These are phyloP conservation scores for Axinella damicornis DNA, from an alignment of 37 sponge, comb jelly and placozoan species.

Conservation along the genomic window DNA sequence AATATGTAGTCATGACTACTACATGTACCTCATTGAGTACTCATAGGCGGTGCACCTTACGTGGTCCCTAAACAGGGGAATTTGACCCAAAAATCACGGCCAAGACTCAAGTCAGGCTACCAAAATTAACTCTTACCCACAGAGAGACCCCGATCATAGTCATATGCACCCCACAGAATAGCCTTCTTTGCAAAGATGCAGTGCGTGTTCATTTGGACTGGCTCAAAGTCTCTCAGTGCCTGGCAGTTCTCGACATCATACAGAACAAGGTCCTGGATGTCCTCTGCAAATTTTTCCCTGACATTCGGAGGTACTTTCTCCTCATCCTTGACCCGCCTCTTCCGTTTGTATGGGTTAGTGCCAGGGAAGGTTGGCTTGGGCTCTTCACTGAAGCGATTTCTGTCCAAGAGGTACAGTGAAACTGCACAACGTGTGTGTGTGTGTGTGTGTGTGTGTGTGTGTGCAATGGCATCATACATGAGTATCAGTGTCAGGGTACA, in stretches of 20 bases:
- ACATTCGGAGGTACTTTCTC: conserved; percentile 38
- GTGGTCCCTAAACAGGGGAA: too few species aligned
- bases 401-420: conserved; percentile 64
- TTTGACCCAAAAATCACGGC: too few species aligned
- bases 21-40: too few species aligned
- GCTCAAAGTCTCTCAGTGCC: conserved; percentile 74
- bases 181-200: conserved; percentile 83
- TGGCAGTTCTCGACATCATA: conserved; percentile 73
- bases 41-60: too few species aligned
- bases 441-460: too few species aligned
- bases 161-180: conserved; percentile 74
- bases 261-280: conserved; percentile 64
- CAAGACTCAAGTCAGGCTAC: too few species aligned
- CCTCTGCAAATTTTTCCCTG: conserved; percentile 32
- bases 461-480: too few species aligned
- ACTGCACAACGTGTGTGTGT: conserved; percentile 16
- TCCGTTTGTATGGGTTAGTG: conserved; percentile 55
- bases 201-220: conserved; percentile 69
- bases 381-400: conserved; percentile 27
- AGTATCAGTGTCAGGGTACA: too few species aligned
- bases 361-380: neutral
- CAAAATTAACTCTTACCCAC: conserved; percentile 50
- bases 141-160: conserved; percentile 57
- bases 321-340: conserved; percentile 38
- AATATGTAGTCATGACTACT: too few species aligned